Percentiles rank a stretch among this genome's conserved stretches.
Evolutionary conservation across 2,888 invertebrate species (phyloP).

Genomic region (Poecilus cupreus): DNA sequence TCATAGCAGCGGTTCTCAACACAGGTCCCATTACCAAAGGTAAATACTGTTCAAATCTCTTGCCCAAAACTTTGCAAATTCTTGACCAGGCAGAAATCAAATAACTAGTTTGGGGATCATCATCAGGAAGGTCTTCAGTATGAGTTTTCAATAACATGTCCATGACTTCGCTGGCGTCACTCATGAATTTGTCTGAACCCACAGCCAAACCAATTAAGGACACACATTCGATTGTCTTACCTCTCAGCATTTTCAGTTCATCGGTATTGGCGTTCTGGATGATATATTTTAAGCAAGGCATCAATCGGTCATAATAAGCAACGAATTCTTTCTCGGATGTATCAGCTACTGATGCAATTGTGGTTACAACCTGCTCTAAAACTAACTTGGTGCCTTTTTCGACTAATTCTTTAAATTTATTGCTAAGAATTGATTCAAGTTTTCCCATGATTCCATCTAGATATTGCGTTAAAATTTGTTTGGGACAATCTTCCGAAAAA

Average conservation of each 20-base stretch:
- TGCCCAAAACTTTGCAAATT: slow-evolving; percentile 90
- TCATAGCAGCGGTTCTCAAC: slow-evolving; percentile 92
- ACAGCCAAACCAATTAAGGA: slow-evolving; percentile 95
- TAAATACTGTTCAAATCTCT: slow-evolving; percentile 89
- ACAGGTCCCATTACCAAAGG: slow-evolving; percentile 97
- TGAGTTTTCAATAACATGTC: slow-evolving; percentile 94
- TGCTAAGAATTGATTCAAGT: slow-evolving; percentile 90
- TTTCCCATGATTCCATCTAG: slow-evolving; percentile 93
- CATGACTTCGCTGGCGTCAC: slow-evolving; percentile 97
- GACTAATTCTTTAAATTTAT: slow-evolving; percentile 95
- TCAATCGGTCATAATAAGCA: slow-evolving; percentile 92
- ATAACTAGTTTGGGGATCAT: slow-evolving; percentile 98
- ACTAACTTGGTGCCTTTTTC: slow-evolving; percentile 97
- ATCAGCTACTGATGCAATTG: slow-evolving; percentile 98
- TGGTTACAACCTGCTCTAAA: slow-evolving; percentile 98
- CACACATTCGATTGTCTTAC: slow-evolving; percentile 99
- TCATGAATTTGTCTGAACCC: slow-evolving; percentile 88
- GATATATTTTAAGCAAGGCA: slow-evolving; percentile 97
- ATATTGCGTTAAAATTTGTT: slow-evolving; percentile 92
- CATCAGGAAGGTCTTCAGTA: slow-evolving; percentile 90
- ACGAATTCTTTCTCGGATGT: slow-evolving; percentile 98
- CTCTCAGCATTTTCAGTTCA: slow-evolving; percentile 92
- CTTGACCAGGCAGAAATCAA: slow-evolving; percentile 99
- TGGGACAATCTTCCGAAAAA: slow-evolving; percentile 99
- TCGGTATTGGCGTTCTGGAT: slow-evolving; percentile 93